Evolutionary conservation across 2,113 vertebrate species (phyloP), one percentile per base, ranked within the genome.

Genomic region (Lepus americanus): DNA sequence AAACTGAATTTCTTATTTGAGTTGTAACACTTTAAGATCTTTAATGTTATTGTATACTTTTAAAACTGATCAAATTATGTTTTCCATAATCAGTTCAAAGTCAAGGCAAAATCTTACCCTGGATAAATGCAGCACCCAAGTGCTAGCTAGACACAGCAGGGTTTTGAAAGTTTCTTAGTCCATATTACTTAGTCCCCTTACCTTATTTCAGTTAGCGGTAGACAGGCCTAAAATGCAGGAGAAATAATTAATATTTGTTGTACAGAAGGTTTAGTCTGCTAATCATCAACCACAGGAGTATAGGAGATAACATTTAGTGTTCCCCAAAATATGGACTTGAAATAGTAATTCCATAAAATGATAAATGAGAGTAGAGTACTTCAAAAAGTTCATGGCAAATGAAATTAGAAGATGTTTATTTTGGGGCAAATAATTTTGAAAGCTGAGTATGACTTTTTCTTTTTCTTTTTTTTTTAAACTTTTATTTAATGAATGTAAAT

Each of bases 1-100:
- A 86, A 70, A 69, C 29, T 88, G 87, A 83, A 89, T 86, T 84
- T 94, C 61, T 94, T 23, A 59, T 36, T n/a, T 82, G 14, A 77
- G 29, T 87, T 77, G 9, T 82, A 82, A 82, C 53, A 77, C 20
- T 89, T 94, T 67, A 70, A 72, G 55, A 73, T 93, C 11, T 81
- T 3, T 72, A 91, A 49, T 87, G 33, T 51, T 27, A 14, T 36
- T 44, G 13, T 80, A 76, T 2, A 63, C 73, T 55, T 95, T 9
- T 93, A 83, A 93, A 73, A 44, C 31, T 29, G 12, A 93, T 78
- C 69, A 33, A 83, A 0, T 95, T 96, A 51, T 78, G 67, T 67
- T 85, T 92, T 64, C 66, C n/a, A 49, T 73, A 67, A 79, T 49
- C 53, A 5, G 51, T 49, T 90, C 59, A n/a, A 39, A 82, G 22